These are phyloP conservation scores for Agrotis ipsilon DNA, from an alignment of 2,888 invertebrate species.

Conservation along the genomic window DNA sequence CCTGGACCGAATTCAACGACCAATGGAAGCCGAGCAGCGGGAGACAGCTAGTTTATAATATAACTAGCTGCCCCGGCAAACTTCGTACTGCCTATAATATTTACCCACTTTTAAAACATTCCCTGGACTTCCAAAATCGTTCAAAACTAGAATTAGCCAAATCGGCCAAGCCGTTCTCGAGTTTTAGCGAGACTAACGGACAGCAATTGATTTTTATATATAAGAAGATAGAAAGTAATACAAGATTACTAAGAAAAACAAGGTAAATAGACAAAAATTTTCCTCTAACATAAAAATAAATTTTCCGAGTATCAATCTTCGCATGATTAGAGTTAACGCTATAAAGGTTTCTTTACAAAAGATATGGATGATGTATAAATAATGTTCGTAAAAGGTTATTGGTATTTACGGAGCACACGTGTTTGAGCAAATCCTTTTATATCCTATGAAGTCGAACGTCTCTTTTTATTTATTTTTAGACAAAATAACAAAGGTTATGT, in stretches of 20 bases:
- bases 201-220: too few species aligned
- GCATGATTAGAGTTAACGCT: slow-evolving; percentile 1
- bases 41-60: too few species aligned
- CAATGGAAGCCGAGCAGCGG: too few species aligned
- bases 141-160: too few species aligned
- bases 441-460: slow-evolving; percentile 8
- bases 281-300: slow-evolving; percentile 1
- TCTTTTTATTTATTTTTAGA: background rate
- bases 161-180: too few species aligned
- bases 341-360: slow-evolving; percentile 6
- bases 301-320: slow-evolving; percentile 5
- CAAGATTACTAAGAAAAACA: background rate
- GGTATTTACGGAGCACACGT: slow-evolving; percentile 21
- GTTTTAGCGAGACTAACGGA: too few species aligned
- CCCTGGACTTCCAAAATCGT: too few species aligned
- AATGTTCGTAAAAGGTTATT: slow-evolving; percentile 22
- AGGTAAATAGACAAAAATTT: slow-evolving; percentile 3
- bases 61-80: too few species aligned
- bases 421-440: slow-evolving; percentile 10
- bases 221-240: too few species aligned
- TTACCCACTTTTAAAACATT: too few species aligned
- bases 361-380: background rate
- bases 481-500: background rate
- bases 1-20: too few species aligned
- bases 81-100: too few species aligned